phyloP scores from a whole-genome alignment of 2,888 invertebrate species.

The Chalcis sispes region DNA sequence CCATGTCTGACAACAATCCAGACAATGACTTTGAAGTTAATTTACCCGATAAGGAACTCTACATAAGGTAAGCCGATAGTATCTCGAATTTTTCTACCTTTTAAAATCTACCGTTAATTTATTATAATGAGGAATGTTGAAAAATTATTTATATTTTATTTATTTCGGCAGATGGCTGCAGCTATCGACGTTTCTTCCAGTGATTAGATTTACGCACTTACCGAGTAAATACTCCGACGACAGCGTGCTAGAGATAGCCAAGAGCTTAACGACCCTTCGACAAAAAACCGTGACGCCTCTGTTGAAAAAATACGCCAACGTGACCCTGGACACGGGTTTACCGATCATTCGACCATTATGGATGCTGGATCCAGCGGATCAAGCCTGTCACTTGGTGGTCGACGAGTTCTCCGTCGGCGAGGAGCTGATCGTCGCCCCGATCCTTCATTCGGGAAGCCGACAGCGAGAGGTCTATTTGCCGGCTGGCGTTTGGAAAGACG shows the following conservation, averaged over 20 bases:
- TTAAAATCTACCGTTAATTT: too few species aligned
- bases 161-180: conserved; percentile 86
- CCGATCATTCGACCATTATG: conserved; percentile 93
- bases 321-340: conserved; percentile 87
- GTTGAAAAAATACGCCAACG: conserved; percentile 86
- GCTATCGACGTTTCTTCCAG: conserved; percentile 92
- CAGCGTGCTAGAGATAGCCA: conserved; percentile 86
- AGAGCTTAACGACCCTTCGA: conserved; percentile 84
- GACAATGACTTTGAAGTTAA: conserved; percentile 87
- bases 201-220: conserved; percentile 92
- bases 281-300: conserved; percentile 86
- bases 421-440: conserved; percentile 93
- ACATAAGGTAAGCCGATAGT: conserved; percentile 78
- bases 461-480: conserved; percentile 92
- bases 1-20: conserved; percentile 81
- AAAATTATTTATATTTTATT: neutral
- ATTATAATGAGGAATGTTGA: too few species aligned
- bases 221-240: conserved; percentile 93
- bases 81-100: neutral
- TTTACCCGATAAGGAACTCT: conserved; percentile 88
- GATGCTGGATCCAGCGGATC: conserved; percentile 90
- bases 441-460: conserved; percentile 83
- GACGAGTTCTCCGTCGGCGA: conserved; percentile 95
- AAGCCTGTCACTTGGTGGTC: conserved; percentile 84
- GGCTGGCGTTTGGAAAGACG: conserved; percentile 95